Conservation (phyloP, 2,888 invertebrate genomes). For the Cryptocephalus primarius region DNA sequence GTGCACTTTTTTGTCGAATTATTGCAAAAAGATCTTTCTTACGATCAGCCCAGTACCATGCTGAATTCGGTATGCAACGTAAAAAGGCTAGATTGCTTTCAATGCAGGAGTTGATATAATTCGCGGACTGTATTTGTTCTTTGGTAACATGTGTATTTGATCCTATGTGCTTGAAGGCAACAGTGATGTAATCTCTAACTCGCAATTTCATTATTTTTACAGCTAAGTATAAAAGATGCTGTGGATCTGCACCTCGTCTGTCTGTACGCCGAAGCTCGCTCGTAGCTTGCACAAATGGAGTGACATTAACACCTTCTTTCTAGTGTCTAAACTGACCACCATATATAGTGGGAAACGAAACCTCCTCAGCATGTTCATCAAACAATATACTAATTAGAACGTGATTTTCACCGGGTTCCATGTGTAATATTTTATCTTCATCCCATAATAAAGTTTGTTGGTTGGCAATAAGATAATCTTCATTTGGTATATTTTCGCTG, state of each 20-base stretch:
- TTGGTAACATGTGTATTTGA: not conserved
- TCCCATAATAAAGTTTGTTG: slow-evolving; percentile 1
- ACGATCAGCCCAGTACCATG: slow-evolving; percentile 2
- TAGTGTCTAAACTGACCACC: slow-evolving; percentile 1
- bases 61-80: slow-evolving; percentile 2
- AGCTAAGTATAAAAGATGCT: slow-evolving; percentile 1
- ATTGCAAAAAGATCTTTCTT: slow-evolving; percentile 18
- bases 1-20: slow-evolving; percentile 31
- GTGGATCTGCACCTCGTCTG: slow-evolving; percentile 1
- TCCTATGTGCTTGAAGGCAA: slow-evolving; percentile 1
- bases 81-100: slow-evolving; percentile 4
- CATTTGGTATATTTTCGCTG: not conserved
- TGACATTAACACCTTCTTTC: slow-evolving; percentile 1
- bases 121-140: not conserved
- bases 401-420: slow-evolving; percentile 7
- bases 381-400: slow-evolving; percentile 1
- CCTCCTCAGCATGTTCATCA: slow-evolving; percentile 3
- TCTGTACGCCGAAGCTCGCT: slow-evolving; percentile 4
- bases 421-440: not conserved
- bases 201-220: slow-evolving; percentile 1
- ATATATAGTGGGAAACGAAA: slow-evolving; percentile 4
- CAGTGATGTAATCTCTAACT: not conserved
- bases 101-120: slow-evolving; percentile 2
- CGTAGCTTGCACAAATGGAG: slow-evolving; percentile 1
- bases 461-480: not conserved